Evolutionary conservation across 1,140 invertebrate genomes (phyloP), one percentile per base, ranked within the genome.

Genomic region (Pogonomyrmex californicus): DNA sequence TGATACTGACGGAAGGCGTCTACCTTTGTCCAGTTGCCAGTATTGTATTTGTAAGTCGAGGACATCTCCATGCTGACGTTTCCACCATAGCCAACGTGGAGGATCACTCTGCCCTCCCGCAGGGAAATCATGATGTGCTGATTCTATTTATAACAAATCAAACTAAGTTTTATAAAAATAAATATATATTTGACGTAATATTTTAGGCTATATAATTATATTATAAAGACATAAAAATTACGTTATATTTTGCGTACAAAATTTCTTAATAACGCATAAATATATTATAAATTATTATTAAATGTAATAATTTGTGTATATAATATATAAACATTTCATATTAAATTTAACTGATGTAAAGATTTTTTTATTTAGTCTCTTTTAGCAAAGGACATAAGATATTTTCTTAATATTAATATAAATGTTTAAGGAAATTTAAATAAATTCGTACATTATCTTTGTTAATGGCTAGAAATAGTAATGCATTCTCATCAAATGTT

Each of bases 401-500:
- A 60, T 23, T 73, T 90, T 75, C 70, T 44, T 33, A 88, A 44
- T 66, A 66, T 33, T 54, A 36, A 38, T n/a, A 23, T 60, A 47
- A 4, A 14, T 1, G 9, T 41, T 23, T 14, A 14, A 86, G n/a
- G 2, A 65, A 51, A 54, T 66, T 81, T 44, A 47, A 49, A 68
- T 30, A 71, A 14, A 73, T 36, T 92, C 94, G 95, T 92, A 97
- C 97, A 87, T 97, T 97, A 17, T 96, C 95, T 81, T 96, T 96
- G 94, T 98, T 98, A 14, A 97, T 96, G 38, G 98, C 97, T 56
- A 99, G 95, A 93, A 99, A 98, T 0, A 99, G 95, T 6, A 99
- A 93, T 2, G 98, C 98, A 95, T 99, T 97, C 93, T 98, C 97
- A 95, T 99, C 98, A 89, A 97, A 97, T 0, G 98, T 99, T 85